Conservation (phyloP, 2,888 invertebrate species). For the Harmothoe impar region DNA sequence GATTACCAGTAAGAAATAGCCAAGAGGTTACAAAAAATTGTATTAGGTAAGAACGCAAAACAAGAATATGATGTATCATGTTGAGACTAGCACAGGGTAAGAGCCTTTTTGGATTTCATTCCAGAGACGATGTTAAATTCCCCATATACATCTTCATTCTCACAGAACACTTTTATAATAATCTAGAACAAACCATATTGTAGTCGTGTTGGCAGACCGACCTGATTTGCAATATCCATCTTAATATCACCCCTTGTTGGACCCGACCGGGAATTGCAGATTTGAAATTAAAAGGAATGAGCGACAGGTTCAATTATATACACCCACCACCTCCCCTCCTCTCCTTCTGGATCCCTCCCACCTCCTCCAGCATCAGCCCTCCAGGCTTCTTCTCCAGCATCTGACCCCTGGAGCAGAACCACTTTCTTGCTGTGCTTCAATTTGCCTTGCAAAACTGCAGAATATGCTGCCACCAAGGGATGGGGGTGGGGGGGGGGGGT, state of each 20-base stretch:
- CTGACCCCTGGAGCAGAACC: not conserved
- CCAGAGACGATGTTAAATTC: too few species aligned
- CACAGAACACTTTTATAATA: not conserved
- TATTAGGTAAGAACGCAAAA: too few species aligned
- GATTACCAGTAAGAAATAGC: too few species aligned
- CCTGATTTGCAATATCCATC: not conserved
- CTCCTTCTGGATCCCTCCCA: too few species aligned
- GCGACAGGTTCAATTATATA: constrained; percentile 27
- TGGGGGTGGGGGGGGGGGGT: not conserved
- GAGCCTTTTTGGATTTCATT: too few species aligned
- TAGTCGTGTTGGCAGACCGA: not conserved
- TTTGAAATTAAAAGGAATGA: constrained; percentile 13
- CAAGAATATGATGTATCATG: too few species aligned
- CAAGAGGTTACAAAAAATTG: too few species aligned
- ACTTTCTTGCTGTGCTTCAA: constrained; percentile 24
- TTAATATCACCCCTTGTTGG: not conserved
- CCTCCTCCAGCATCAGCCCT: not conserved
- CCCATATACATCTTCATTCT: too few species aligned
- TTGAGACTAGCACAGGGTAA: too few species aligned
- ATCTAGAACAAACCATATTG: constrained; percentile 22
- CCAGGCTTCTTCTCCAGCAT: not conserved
- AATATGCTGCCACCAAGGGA: constrained; percentile 6
- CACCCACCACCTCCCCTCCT: not conserved
- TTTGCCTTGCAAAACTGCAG: constrained; percentile 51
- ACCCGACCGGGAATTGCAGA: not conserved